Conservation (phyloP, 1,140 invertebrate genomes). For the Nylanderia fulva region DNA sequence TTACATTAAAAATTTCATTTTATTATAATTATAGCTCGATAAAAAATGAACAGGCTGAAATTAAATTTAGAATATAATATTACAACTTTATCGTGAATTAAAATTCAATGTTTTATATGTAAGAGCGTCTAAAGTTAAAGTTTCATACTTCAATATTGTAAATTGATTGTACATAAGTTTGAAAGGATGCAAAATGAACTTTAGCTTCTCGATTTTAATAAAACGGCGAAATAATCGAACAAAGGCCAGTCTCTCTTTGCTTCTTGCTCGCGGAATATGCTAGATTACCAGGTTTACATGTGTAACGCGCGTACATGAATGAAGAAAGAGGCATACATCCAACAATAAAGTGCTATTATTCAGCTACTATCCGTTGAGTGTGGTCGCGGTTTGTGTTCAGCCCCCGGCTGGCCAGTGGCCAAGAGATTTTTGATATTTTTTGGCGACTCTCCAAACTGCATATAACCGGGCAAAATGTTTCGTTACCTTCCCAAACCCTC, state of each 20-base stretch:
- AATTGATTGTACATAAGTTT: background rate
- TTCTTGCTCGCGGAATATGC: background rate
- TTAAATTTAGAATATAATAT: background rate
- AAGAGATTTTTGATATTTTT: slow-evolving; percentile 82
- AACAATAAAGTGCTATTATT: slow-evolving; percentile 79
- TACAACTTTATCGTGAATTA: background rate
- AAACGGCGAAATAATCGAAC: slow-evolving; percentile 8
- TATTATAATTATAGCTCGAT: background rate
- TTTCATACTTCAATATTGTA: background rate
- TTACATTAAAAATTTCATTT: background rate
- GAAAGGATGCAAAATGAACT: background rate
- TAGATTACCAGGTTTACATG: background rate
- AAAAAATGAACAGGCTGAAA: background rate
- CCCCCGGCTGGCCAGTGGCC: slow-evolving; percentile 72
- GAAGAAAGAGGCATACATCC: slow-evolving; percentile 3
- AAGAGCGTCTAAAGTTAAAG: background rate
- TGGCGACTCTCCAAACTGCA: slow-evolving; percentile 79
- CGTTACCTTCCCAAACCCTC: slow-evolving; percentile 42
- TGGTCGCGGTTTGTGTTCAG: slow-evolving; percentile 71
- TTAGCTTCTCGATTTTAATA: background rate
- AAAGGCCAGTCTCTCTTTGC: background rate
- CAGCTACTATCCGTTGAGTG: slow-evolving; percentile 71
- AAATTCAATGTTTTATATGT: background rate
- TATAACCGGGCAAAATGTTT: slow-evolving; percentile 81
- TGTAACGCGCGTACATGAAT: slow-evolving; percentile 9